Base-by-base conservation (phyloP, 2,113 vertebrate genomes). In the Prinia subflava region DNA sequence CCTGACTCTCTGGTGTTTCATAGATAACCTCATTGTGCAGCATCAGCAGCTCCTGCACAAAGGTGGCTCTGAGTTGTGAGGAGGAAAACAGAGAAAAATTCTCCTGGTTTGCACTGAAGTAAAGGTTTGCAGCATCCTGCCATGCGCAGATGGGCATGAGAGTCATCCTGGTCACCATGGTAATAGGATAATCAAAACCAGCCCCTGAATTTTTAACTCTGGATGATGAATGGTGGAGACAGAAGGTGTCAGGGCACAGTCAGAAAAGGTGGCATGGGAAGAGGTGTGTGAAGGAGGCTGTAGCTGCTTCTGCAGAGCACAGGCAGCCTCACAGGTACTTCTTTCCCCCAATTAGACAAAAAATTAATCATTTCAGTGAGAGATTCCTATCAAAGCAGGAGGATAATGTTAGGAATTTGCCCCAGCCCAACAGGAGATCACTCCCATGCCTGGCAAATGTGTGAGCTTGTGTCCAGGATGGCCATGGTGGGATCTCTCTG, bases 141-240 rank as follows among this genome's bases (percentile, higher is more conserved):
- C 94, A 89, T 81, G 88, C 28, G 28, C 90, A 93, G 73, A 93
- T 86, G 56, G 85, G 76, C 93, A 90, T 33, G 41, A 90, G 92
- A 96, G 64, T 78, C 94, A 90, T 87, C 60, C 83, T 75, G 65
- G 93, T 95, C 94, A 95, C 92, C 94, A 96, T 92, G 92, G 96
- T 55, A 95, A 95, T 96, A 87, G 71, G 88, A 90, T 92, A 86
- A 96, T 92, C 85, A 81, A 92, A 94, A 78, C 60, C 93, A 94
- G 19, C 30, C 60, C 80, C 41, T 90, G 86, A 71, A 78, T 95
- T 93, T 90, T 90, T 86, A 93, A 84, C 86, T 90, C 86, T 71
- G 50, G 37, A 11, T 96, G 88, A 94, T 64, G 83, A 94, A 96
- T 71, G 53, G 25, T 11, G 53, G 56, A 80, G 89, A 47, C 44